Evolutionary conservation across 2,113 vertebrate species (phyloP).

Genomic region (human (Homo sapiens)): DNA sequence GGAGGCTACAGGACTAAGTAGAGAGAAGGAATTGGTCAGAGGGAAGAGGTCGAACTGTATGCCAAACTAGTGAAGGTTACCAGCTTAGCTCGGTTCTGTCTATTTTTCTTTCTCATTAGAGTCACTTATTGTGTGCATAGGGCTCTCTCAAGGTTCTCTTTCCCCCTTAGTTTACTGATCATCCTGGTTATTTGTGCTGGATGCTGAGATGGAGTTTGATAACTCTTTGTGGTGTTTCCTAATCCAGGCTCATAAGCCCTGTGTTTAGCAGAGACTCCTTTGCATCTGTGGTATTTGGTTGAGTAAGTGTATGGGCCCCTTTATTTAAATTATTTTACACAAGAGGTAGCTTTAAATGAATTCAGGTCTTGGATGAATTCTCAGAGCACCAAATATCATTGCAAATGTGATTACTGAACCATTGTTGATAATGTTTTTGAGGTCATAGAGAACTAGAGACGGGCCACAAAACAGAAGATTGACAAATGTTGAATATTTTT

Average conservation of each 20-base stretch:
- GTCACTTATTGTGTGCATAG: neutral
- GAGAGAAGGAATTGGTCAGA: neutral
- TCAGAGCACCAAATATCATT: neutral
- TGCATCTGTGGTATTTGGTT: slow-evolving; percentile 25
- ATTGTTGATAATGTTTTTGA: neutral
- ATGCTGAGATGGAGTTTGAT: neutral
- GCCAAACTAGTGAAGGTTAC: neutral
- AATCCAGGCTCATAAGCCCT: neutral
- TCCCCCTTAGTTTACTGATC: neutral
- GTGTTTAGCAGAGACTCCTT: slow-evolving; percentile 29
- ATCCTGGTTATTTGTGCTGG: slow-evolving; percentile 28
- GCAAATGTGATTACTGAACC: neutral
- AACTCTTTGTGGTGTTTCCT: slow-evolving; percentile 21
- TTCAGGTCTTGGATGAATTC: neutral
- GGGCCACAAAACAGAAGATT: neutral
- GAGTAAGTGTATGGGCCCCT: neutral
- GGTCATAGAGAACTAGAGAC: neutral
- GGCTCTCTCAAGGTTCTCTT: neutral
- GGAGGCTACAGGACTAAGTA: neutral
- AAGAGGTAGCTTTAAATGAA: slow-evolving; percentile 16
- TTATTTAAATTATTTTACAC: slow-evolving; percentile 47
- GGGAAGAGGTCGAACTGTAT: neutral
- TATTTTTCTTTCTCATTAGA: neutral
- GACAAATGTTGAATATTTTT: neutral
- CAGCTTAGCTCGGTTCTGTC: neutral